Conservation (phyloP, 2,888 invertebrate species). For the Amaurobius ferox region DNA sequence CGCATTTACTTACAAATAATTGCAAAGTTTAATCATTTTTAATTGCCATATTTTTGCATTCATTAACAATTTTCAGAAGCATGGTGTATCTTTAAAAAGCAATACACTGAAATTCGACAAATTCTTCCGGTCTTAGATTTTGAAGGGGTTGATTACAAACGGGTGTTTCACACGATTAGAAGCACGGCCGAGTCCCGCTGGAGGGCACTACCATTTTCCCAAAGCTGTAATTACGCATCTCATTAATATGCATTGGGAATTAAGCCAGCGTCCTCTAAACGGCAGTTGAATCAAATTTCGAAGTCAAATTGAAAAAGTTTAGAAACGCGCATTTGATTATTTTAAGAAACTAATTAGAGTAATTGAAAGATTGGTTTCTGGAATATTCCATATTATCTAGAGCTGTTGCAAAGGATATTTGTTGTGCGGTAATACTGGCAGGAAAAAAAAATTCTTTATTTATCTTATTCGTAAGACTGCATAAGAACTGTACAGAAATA, state of each 20-base stretch:
- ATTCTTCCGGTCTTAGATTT: background rate
- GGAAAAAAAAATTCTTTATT: too few species aligned
- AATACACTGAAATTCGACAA: background rate
- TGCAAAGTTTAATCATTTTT: background rate
- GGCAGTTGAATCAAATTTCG: constrained; percentile 45
- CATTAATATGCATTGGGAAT: constrained; percentile 71
- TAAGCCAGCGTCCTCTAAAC: constrained; percentile 35
- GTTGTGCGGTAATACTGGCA: too few species aligned
- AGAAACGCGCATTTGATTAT: constrained; percentile 60
- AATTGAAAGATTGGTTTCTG: constrained; percentile 31
- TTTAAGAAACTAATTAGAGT: constrained; percentile 67
- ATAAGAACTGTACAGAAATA: too few species aligned
- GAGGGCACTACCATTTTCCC: constrained; percentile 33
- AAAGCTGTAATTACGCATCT: constrained; percentile 59
- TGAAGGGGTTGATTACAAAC: constrained; percentile 32
- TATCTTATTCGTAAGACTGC: too few species aligned
- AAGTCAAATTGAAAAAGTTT: constrained; percentile 69
- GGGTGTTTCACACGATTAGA: constrained; percentile 12
- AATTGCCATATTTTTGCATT: background rate
- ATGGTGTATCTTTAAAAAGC: background rate
- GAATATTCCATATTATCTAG: constrained; percentile 14
- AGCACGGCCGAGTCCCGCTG: background rate
- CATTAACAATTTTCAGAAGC: background rate
- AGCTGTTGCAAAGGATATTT: background rate
- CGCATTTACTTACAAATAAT: too few species aligned